phyloP scores from a whole-genome alignment of 2,888 invertebrate genomes.

The Nemoura dubitans region DNA sequence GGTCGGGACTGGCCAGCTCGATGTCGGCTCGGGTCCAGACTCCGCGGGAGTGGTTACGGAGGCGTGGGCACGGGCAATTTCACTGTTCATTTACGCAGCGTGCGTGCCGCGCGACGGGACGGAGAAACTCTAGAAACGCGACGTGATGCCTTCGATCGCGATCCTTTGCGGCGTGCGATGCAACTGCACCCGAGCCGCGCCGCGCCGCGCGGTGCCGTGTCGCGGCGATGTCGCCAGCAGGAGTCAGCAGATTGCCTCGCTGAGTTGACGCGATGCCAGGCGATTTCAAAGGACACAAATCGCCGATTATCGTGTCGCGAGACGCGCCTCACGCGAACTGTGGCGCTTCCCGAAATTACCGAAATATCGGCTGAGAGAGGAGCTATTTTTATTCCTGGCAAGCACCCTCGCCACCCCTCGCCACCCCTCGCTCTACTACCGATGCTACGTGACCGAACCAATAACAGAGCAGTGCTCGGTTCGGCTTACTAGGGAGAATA shows the following conservation, averaged over 20 bases:
- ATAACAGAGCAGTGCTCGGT: background rate
- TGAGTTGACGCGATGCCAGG: background rate
- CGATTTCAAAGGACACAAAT: background rate
- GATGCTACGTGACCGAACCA: background rate
- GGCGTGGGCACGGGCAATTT: too few relatives aligned
- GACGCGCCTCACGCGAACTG: background rate
- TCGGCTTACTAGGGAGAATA: too few relatives aligned
- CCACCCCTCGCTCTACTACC: constrained; percentile 27
- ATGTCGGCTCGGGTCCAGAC: background rate
- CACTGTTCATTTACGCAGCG: too few relatives aligned
- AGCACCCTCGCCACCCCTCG: constrained; percentile 22
- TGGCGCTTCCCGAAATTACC: background rate
- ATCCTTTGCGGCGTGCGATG: background rate
- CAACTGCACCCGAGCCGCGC: background rate
- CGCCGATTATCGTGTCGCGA: background rate
- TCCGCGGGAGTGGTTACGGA: background rate
- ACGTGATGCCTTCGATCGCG: too few relatives aligned
- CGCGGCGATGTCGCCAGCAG: background rate
- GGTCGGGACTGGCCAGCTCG: background rate
- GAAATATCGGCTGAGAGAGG: background rate
- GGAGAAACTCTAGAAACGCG: too few relatives aligned
- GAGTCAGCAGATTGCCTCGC: too few relatives aligned
- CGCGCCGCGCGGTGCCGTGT: background rate
- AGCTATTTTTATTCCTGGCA: constrained; percentile 31
- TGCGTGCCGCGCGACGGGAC: too few relatives aligned